Base-by-base conservation (phyloP, 2,113 vertebrate genomes). In the Solea senegalensis region DNA sequence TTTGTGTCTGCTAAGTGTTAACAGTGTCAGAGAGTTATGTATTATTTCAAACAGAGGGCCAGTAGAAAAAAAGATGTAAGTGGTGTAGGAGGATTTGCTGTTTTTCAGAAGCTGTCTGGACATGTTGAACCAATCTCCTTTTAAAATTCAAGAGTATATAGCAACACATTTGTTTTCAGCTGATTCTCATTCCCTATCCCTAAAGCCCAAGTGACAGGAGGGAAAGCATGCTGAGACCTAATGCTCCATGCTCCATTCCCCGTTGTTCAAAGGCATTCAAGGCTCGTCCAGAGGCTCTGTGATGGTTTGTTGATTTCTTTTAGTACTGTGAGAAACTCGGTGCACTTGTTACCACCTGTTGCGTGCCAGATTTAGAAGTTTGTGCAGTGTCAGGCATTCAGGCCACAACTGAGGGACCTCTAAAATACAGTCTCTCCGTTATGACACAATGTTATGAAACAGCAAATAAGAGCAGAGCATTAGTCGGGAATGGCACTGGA, bases 331-430 rank as follows among this genome's bases (percentile, higher is more conserved):
- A 74, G 48, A 57, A 78, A 67, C 62, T 77, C 75, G 67, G 76
- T 49, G 83, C n/a, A 57, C 72, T 76, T 84, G 77, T 78, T 85
- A 82, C 90, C 88, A 91, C 90, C 89, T 90, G 88, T 80, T 81
- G 78, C 67, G 14, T 16, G 39, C 83, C 83, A 73, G 16, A 80
- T 60, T 78, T 69, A 85, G 53, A 80, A 10, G 39, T 58, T 41
- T 69, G 55, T 45, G 41, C 50, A 6, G 5, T 51, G 57, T 54
- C 60, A 65, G 39, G 40, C 58, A 54, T 68, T 76, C 9, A 21
- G 28, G 43, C 10, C 55, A 39, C 58, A 61, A 67, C 51, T 68
- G 2, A 34, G 10, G 5, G 12, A 41, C 51, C 45, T 26, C n/a
- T 14, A 21, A 63, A 53, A 61, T 39, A 49, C 46, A 65, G 13